Evolutionary conservation across 1,140 invertebrate species (phyloP).

Genomic region (Brachionus calyciflorus): DNA sequence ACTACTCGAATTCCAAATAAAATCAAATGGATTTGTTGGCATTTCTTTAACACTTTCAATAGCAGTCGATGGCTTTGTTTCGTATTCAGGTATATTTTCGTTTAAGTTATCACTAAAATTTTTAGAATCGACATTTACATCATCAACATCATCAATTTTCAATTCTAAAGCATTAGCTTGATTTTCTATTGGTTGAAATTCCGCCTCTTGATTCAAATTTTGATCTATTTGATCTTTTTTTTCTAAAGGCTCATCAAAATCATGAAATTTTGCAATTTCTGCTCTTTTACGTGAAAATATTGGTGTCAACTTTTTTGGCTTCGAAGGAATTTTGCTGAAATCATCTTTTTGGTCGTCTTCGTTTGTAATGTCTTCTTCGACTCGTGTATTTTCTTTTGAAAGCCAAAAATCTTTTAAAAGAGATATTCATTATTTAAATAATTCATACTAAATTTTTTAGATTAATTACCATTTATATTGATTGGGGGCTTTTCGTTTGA

Average conservation of each 20-base stretch:
- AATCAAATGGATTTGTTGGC: conserved; percentile 12
- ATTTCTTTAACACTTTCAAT: conserved; percentile 34
- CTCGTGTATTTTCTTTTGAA: neutral
- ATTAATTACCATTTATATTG: neutral
- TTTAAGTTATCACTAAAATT: too few relatives aligned
- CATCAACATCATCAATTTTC: neutral
- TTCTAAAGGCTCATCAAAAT: neutral
- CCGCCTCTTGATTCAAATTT: neutral
- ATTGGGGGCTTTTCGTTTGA: neutral
- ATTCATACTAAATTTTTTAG: neutral
- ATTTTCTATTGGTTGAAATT: too few relatives aligned
- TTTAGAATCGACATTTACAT: too few relatives aligned
- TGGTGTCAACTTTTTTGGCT: conserved; percentile 26
- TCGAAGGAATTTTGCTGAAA: neutral
- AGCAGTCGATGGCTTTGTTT: too few relatives aligned
- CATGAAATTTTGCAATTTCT: conserved; percentile 21
- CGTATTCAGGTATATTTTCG: too few relatives aligned
- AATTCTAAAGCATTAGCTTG: too few relatives aligned
- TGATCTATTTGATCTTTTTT: neutral
- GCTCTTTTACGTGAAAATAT: conserved; percentile 17
- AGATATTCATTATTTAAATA: neutral
- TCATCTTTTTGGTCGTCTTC: neutral
- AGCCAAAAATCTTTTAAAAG: neutral
- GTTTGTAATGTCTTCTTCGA: neutral
- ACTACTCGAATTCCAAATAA: neutral